Evolutionary conservation across 2,888 invertebrate species (phyloP), one percentile per base, ranked within the genome.

Genomic region (Megamerina dolium): DNA sequence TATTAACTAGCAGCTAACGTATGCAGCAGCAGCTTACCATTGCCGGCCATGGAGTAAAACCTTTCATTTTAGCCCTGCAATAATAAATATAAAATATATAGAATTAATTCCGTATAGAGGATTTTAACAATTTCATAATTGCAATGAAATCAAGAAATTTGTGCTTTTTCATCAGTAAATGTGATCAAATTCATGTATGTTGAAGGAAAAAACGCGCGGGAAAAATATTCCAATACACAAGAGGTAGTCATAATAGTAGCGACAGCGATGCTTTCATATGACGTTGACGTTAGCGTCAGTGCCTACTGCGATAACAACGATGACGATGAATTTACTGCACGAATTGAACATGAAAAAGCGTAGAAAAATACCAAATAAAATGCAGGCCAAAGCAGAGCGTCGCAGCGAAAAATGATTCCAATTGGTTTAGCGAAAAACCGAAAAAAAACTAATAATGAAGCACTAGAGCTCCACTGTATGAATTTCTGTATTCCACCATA

Each of bases 21-120:
- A 43, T 35, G n/a, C 5, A 23, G 16, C 20, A 16, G 27, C 16
- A 20, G 32, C 88, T 86, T 81, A 94, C 93, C 82, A 89, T 87
- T 74, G 91, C 93, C 52, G 95, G 94, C 95, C 95, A 95, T 53
- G 92, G 89, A 56, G 91, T 87, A 76, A 90, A 94, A 59, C 92
- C 90, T 78, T 92, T 94, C 92, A 95, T 92, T 81, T 93, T 94
- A 46, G 94, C 93, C 94, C 94, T 95, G 80, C 61, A 60, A 66
- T 68, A 12, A 39, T n/a, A 43, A 26, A 3, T 21, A n/a, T 10
- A 5, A 39, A 27, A 19, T 13, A 26, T 16, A 34, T 27, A 20
- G 9, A 16, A 17, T 21, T 19, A 26, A 45, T 39, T 16, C 27
- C 16, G 16, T 13, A 20, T 30, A 32, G 6, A 8, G 3, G 18